Base-by-base conservation (phyloP, 2,113 vertebrate genomes). In the Chloropsis cyanopogon region DNA sequence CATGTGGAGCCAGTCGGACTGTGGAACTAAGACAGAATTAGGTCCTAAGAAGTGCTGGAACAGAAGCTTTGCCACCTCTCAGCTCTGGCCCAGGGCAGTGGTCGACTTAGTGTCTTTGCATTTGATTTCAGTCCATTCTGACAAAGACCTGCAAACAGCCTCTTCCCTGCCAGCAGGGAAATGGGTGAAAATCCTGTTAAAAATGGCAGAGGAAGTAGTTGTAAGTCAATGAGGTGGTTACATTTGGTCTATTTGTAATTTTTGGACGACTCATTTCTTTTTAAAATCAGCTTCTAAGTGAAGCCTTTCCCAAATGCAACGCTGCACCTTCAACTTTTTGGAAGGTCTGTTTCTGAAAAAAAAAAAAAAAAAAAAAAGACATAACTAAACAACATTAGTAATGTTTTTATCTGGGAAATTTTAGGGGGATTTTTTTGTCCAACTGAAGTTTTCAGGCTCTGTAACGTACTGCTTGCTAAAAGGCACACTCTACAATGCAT, bases 401-500 rank as follows among this genome's bases (percentile, higher is more conserved):
- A 17, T 88, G 69, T 78, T 84, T 93, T 90, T 81, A 83, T 93
- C 50, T 12, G 11, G 70, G 42, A 57, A 64, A 47, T 92, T 79
- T 95, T 86, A 56, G 59, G n/a, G 35, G 5, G 59, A 61, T 2
- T 2, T 20, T 41, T 87, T 86, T 60, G 61, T 73, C 70, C 54
- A 72, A 0, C 25, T 72, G 73, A 89, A 90, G 86, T 94, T 95
- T 90, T 86, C 90, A 83, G 64, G 20, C 85, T 92, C 44, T 75
- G 49, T 44, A 95, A 79, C 0, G 11, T 82, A 57, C 57, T 54
- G 59, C 92, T 94, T 89, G 76, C 92, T 95, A 82, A 93, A 88
- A 95, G 76, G 71, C 88, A 87, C 46, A 10, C 33, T 86, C 76
- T 42, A 79, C 57, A 86, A 93, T 86, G 88, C 90, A 96, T 93